Conservation (phyloP, 2,113 vertebrate genomes). For the Otis tarda region DNA sequence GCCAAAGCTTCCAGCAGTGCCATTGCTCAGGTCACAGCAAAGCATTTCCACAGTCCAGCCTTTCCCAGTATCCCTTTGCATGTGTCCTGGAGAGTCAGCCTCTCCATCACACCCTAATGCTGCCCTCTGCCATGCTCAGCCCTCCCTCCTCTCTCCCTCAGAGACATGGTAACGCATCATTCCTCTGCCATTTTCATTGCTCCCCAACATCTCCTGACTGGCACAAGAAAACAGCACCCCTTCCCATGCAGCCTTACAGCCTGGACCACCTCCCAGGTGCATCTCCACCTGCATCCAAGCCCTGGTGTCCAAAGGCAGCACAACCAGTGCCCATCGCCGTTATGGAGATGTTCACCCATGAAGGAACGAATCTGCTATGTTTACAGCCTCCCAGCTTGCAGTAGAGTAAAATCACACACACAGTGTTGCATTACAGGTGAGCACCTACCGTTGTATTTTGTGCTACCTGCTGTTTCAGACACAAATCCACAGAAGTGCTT, state of each 20-base stretch:
- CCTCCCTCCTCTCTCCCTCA: neutral
- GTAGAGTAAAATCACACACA: fast-evolving
- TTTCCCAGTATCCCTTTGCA: neutral
- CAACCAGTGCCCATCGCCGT: neutral
- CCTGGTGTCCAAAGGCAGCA: neutral
- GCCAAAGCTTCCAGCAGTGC: neutral
- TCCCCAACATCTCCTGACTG: neutral
- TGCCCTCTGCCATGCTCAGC: neutral
- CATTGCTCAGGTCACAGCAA: neutral
- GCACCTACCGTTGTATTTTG: neutral
- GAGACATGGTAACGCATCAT: too few relatives aligned
- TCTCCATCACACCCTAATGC: neutral
- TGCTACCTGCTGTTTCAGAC: neutral
- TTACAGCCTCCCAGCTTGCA: neutral
- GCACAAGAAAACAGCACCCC: neutral
- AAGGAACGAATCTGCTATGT: neutral
- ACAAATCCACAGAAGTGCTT: neutral
- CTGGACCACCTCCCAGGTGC: neutral
- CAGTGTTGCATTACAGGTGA: neutral
- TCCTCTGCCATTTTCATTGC: neutral
- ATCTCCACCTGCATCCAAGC: neutral
- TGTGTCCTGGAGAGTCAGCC: neutral
- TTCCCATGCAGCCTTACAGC: neutral
- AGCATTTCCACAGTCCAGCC: neutral
- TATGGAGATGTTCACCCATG: neutral